phyloP scores from a whole-genome alignment of 2,113 vertebrate species.

The Oxygymnocypris stewartii region DNA sequence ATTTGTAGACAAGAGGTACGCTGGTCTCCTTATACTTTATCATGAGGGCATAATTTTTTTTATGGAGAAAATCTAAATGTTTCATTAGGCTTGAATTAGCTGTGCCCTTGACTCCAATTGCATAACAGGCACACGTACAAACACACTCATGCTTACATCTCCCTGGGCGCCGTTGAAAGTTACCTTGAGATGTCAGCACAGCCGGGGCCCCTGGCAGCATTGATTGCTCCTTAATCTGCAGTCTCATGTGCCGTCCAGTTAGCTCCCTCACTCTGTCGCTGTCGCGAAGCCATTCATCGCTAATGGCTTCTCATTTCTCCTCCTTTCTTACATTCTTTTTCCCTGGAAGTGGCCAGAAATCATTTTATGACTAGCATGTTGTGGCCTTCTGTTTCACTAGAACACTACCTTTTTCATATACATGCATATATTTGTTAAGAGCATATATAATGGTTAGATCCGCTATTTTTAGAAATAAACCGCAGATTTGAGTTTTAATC shows the following conservation, averaged over 20 bases:
- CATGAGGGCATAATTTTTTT: neutral
- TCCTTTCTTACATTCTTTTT: neutral
- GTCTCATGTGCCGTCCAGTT: conserved; percentile 44
- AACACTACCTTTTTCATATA: neutral
- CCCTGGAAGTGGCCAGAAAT: neutral
- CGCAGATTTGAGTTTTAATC: too few species aligned
- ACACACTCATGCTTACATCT: conserved; percentile 40
- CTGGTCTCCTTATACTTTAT: neutral
- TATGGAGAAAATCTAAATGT: neutral
- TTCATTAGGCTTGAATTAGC: conserved; percentile 16
- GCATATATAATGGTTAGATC: too few species aligned
- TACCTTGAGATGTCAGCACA: conserved; percentile 66
- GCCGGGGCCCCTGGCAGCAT: conserved; percentile 52
- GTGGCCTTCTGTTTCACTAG: neutral
- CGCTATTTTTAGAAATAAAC: too few species aligned
- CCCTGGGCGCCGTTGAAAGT: conserved; percentile 17
- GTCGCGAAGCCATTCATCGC: neutral
- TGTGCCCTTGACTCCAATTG: conserved; percentile 21
- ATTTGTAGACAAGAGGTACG: conserved; percentile 6
- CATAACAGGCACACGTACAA: neutral
- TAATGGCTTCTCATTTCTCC: conserved; percentile 8
- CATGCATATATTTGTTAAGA: too few species aligned
- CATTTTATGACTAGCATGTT: neutral
- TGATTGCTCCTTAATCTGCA: conserved; percentile 67
- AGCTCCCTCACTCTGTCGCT: neutral